Conservation (phyloP, 1,140 invertebrate genomes). For the Neodiprion lecontei region DNA sequence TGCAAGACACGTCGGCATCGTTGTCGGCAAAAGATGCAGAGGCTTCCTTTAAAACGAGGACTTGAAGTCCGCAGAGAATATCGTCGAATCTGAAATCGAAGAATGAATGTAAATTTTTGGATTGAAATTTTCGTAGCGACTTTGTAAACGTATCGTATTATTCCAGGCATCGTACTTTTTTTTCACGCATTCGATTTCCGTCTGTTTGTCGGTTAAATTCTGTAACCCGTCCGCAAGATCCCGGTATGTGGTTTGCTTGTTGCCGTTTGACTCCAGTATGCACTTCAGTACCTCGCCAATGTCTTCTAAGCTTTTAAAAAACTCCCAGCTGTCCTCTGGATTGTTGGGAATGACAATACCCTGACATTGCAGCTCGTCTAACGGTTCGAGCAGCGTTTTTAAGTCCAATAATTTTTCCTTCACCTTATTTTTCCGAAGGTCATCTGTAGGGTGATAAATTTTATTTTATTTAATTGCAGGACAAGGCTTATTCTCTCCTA, state of each 20-base stretch:
- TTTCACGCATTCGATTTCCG: constrained; percentile 26
- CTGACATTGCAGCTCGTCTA: constrained; percentile 35
- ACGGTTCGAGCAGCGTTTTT: constrained; percentile 25
- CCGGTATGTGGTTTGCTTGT: constrained; percentile 24
- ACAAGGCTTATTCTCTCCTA: background rate
- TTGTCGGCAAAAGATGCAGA: constrained; percentile 18
- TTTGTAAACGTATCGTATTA: background rate
- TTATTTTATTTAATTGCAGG: no score
- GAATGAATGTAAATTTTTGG: background rate
- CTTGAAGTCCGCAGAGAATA: constrained; percentile 29
- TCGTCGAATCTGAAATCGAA: constrained; percentile 34
- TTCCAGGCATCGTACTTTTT: constrained; percentile 26
- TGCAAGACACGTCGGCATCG: background rate
- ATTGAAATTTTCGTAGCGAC: background rate
- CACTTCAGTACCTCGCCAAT: constrained; percentile 27
- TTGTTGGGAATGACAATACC: constrained; percentile 36
- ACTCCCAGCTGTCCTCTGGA: constrained; percentile 26
- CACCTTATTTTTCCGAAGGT: constrained; percentile 14
- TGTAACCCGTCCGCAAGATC: constrained; percentile 26
- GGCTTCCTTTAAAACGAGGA: constrained; percentile 30
- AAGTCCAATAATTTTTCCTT: constrained; percentile 29
- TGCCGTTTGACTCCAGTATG: constrained; percentile 28
- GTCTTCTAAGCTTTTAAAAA: constrained; percentile 22
- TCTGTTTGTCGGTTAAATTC: constrained; percentile 26
- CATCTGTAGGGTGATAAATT: constrained; percentile 20